Evolutionary conservation across 2,113 vertebrate genomes (phyloP).

Genomic region (Nothoprocta perdicaria): DNA sequence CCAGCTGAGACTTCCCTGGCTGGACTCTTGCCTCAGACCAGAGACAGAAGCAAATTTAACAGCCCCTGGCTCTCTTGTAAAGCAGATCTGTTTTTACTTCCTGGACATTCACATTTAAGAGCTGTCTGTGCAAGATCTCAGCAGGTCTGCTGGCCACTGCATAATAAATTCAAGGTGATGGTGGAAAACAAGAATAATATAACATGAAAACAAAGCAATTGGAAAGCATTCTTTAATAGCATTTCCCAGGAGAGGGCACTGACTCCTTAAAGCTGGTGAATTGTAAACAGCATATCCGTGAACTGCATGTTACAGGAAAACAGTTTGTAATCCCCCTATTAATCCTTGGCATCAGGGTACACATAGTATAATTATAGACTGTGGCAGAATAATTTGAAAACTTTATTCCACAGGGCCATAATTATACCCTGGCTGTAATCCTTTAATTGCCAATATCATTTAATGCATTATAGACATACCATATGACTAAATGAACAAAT

Average conservation of each 20-base stretch:
- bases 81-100: neutral
- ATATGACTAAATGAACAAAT: neutral
- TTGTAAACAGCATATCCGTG: neutral
- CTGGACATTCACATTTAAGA: neutral
- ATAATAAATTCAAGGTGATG: neutral
- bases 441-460: conserved; percentile 71
- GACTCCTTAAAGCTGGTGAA: conserved; percentile 7
- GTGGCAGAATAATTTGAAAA: conserved; percentile 47
- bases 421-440: conserved; percentile 68
- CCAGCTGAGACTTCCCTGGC: neutral
- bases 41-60: neutral
- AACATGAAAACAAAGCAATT: neutral
- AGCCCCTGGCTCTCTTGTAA: neutral
- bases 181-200: neutral
- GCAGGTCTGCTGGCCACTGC: neutral
- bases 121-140: neutral
- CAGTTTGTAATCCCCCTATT: conserved; percentile 48
- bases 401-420: conserved; percentile 63
- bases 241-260: neutral
- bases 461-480: conserved; percentile 46
- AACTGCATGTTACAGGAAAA: conserved; percentile 5
- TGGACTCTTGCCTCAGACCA: neutral
- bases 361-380: conserved; percentile 52
- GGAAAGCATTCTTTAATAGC: neutral
- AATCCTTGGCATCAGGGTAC: conserved; percentile 59